Conservation (phyloP, 2,888 invertebrate species). For the Drosophila gaucha region DNA sequence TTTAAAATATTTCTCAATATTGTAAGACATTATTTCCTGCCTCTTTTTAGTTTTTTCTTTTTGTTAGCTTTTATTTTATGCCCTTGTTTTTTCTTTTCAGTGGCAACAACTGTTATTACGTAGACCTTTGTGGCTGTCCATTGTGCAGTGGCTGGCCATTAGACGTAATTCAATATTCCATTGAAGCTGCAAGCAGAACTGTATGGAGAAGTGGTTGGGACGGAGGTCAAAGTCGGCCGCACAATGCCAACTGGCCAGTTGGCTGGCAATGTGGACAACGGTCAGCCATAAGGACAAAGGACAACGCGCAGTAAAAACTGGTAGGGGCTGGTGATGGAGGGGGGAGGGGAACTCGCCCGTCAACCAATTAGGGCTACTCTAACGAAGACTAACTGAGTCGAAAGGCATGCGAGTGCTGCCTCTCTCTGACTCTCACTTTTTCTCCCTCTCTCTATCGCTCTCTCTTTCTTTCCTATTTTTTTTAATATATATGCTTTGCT, state of each 20-base stretch:
- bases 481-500: constrained; percentile 20
- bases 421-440: not conserved
- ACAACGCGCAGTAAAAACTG: constrained; percentile 21
- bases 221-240: constrained; percentile 23
- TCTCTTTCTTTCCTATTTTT: not conserved
- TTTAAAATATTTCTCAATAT: constrained; percentile 69
- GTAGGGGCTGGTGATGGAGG: not conserved
- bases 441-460: not conserved
- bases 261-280: constrained; percentile 39
- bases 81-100: constrained; percentile 8
- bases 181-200: constrained; percentile 50
- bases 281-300: constrained; percentile 36
- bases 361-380: constrained; percentile 67
- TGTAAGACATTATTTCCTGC: constrained; percentile 36
- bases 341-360: constrained; percentile 27
- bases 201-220: not conserved
- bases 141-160: constrained; percentile 64
- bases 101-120: constrained; percentile 30
- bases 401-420: constrained; percentile 33
- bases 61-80: constrained; percentile 9
- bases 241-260: constrained; percentile 50
- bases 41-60: constrained; percentile 10
- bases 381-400: constrained; percentile 53
- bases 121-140: constrained; percentile 50
- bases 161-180: constrained; percentile 77